phyloP scores from a whole-genome alignment of 2,888 invertebrate genomes.

The Dasysyrphus albostriatus region DNA sequence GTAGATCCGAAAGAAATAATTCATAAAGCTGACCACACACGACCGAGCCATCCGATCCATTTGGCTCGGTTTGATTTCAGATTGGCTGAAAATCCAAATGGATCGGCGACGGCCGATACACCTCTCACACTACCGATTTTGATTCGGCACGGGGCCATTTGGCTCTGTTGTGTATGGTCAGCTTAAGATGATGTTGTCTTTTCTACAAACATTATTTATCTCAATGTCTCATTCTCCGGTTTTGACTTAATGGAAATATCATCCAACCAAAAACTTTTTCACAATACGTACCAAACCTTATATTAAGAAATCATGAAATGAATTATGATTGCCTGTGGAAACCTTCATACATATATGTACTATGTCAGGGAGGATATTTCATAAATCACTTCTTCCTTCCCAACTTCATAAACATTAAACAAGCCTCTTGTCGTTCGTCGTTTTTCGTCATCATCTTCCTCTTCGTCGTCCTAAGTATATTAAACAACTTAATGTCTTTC shows the following conservation, averaged over 20 bases:
- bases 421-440: neutral
- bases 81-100: no score
- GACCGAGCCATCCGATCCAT: no score
- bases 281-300: neutral
- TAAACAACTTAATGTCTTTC: constrained; percentile 19
- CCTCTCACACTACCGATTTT: no score
- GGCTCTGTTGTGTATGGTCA: no score
- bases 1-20: constrained; percentile 30
- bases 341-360: no score
- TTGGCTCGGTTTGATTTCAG: no score
- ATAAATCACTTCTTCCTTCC: constrained; percentile 39
- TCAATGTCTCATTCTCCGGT: constrained; percentile 16
- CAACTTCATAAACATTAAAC: constrained; percentile 17
- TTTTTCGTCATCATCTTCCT: neutral
- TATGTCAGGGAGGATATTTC: constrained; percentile 8
- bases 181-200: neutral
- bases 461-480: neutral
- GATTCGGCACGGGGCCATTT: no score
- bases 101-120: no score
- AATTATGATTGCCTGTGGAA: constrained; percentile 27
- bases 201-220: constrained; percentile 21
- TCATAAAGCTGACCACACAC: no score
- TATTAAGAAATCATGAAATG: constrained; percentile 25
- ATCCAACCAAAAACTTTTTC: constrained; percentile 16
- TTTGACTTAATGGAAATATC: constrained; percentile 15